These are phyloP conservation scores for Aphis craccivora DNA, from an alignment of 1,140 invertebrate genomes.

Conservation along the genomic window DNA sequence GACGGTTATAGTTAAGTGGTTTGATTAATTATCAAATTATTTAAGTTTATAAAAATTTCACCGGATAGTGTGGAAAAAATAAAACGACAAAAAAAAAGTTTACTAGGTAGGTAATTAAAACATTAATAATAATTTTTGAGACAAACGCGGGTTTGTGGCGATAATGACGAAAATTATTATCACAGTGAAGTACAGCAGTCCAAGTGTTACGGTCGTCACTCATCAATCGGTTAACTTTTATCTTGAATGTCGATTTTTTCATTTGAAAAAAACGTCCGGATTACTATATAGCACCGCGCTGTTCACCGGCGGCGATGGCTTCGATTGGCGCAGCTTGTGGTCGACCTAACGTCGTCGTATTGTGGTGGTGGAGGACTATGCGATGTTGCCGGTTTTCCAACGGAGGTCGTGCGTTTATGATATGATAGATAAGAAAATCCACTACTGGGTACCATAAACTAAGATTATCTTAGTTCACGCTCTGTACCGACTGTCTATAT, in stretches of 20 bases:
- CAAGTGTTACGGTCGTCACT: background rate
- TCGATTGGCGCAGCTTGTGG: conserved; percentile 41
- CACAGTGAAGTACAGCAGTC: background rate
- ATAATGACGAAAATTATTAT: background rate
- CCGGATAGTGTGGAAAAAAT: background rate
- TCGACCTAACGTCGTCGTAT: background rate
- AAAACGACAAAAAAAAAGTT: background rate
- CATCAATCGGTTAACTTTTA: background rate
- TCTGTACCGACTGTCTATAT: too few species aligned
- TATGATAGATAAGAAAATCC: background rate
- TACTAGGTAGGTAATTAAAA: background rate
- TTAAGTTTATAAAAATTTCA: background rate
- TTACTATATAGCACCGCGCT: background rate
- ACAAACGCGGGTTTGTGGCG: background rate
- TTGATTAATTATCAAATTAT: too few species aligned
- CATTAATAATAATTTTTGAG: background rate
- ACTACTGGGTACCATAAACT: too few species aligned
- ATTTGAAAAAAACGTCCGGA: conserved; percentile 55
- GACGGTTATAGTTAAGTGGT: background rate
- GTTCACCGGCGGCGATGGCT: background rate
- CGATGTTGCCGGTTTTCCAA: conserved; percentile 8
- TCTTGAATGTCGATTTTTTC: background rate
- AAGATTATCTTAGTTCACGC: too few species aligned
- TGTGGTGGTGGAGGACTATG: background rate
- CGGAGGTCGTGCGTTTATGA: background rate